These are phyloP conservation scores for Drosophila nr. perissopoda DNA, from an alignment of 2,888 invertebrate genomes.

Conservation along the genomic window DNA sequence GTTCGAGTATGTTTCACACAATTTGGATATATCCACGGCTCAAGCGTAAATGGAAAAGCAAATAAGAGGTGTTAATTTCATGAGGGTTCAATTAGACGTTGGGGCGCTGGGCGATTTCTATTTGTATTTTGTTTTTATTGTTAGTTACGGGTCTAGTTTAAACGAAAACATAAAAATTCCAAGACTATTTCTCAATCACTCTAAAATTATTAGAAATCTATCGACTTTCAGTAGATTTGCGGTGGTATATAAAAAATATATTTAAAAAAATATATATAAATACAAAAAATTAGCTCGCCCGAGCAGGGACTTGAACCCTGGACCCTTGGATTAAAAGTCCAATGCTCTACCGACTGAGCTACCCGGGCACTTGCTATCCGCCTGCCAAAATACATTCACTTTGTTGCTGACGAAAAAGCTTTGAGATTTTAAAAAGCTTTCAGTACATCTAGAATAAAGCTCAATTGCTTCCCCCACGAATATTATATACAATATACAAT, in stretches of 20 bases:
- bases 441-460: neutral
- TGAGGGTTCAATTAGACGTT: conserved; percentile 83
- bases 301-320: conserved; percentile 85
- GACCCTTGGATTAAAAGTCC: conserved; percentile 86
- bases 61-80: conserved; percentile 83
- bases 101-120: conserved; percentile 60
- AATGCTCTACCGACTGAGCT: conserved; percentile 86
- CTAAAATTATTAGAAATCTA: neutral
- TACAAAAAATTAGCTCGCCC: conserved; percentile 68
- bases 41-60: conserved; percentile 74
- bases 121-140: conserved; percentile 28
- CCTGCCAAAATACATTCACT: conserved; percentile 23
- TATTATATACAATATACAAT: neutral
- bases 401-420: conserved; percentile 14
- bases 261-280: neutral
- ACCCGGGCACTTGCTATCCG: conserved; percentile 65
- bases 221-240: neutral
- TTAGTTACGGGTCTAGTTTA: conserved; percentile 22
- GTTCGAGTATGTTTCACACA: conserved; percentile 55
- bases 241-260: neutral
- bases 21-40: conserved; percentile 69
- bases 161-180: conserved; percentile 15
- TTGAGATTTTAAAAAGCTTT: conserved; percentile 23
- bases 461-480: neutral
- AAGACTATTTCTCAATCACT: neutral